Evolutionary conservation across 2,888 invertebrate species (phyloP).

Genomic region (Trisateles emortualis): DNA sequence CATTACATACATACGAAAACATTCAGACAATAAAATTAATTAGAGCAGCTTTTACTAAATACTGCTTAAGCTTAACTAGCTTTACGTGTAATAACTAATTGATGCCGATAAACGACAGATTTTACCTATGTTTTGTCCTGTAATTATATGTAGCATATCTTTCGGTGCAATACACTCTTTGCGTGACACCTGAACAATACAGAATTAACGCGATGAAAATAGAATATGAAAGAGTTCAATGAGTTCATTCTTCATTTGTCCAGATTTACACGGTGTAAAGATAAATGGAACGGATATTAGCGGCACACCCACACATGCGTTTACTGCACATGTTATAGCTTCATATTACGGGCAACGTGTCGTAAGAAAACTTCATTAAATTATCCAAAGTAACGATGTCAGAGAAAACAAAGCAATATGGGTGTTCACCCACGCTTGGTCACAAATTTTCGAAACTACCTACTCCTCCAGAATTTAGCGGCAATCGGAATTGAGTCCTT

Average conservation of each 20-base stretch:
- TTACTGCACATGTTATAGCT: conserved; percentile 64
- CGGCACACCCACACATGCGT: conserved; percentile 59
- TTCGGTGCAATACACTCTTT: background rate
- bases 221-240: conserved; percentile 52
- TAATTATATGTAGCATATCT: too few relatives aligned
- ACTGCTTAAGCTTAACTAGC: too few relatives aligned
- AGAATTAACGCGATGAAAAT: conserved; percentile 25
- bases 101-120: too few relatives aligned
- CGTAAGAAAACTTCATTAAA: conserved; percentile 61
- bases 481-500: conserved; percentile 20
- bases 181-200: conserved; percentile 9
- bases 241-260: conserved; percentile 56
- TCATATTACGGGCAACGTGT: conserved; percentile 45
- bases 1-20: background rate
- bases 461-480: conserved; percentile 22
- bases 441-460: conserved; percentile 39
- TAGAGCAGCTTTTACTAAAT: too few relatives aligned
- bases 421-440: conserved; percentile 39
- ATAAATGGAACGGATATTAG: conserved; percentile 70
- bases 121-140: too few relatives aligned
- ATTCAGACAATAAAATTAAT: too few relatives aligned
- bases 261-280: conserved; percentile 55
- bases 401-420: conserved; percentile 47
- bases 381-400: conserved; percentile 57
- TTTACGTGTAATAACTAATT: too few relatives aligned